Percentiles rank a stretch among this genome's conserved stretches.
These are phyloP conservation scores for Trisateles emortualis DNA, from an alignment of 2,888 invertebrate genomes.

Conservation along the genomic window DNA sequence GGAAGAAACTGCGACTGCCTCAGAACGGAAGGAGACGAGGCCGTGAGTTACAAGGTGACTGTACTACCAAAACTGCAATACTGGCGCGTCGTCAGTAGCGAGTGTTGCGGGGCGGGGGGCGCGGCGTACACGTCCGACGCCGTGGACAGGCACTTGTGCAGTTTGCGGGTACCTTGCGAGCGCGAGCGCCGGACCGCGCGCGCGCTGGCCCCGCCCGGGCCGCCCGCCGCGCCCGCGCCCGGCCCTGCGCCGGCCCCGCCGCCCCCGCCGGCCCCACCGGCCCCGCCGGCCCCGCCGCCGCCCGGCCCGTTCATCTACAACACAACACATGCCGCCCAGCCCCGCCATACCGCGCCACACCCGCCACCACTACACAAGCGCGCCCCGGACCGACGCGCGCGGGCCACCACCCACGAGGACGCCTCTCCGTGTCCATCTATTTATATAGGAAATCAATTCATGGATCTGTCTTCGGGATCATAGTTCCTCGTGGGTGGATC, in stretches of 20 bases:
- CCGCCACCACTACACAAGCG: too few species aligned
- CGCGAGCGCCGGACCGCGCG: slow-evolving; percentile 92
- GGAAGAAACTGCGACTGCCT: slow-evolving; percentile 84
- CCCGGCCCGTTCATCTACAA: slow-evolving; percentile 77
- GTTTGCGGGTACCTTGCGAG: slow-evolving; percentile 98
- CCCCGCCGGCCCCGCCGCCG: slow-evolving; percentile 46
- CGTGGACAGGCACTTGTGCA: slow-evolving; percentile 96
- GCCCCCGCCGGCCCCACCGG: slow-evolving; percentile 86
- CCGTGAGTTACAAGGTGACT: slow-evolving; percentile 88
- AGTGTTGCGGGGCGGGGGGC: slow-evolving; percentile 88
- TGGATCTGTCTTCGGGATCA: too few species aligned
- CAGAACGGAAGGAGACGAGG: slow-evolving; percentile 75
- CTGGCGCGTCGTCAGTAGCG: slow-evolving; percentile 94
- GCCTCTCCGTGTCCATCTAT: neutral
- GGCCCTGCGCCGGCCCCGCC: slow-evolving; percentile 85
- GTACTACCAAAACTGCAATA: slow-evolving; percentile 98
- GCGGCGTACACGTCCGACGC: slow-evolving; percentile 93
- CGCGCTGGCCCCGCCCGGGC: slow-evolving; percentile 56
- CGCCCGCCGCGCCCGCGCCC: slow-evolving; percentile 53
- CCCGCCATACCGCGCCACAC: slow-evolving; percentile 31
- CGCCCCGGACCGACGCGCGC: slow-evolving; percentile 19
- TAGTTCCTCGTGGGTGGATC: neutral
- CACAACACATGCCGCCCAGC: slow-evolving; percentile 51
- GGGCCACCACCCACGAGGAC: slow-evolving; percentile 18
- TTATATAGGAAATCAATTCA: too few species aligned